Conservation (phyloP, 2,113 vertebrate genomes). For the Forbesichthys papilliferus region DNA sequence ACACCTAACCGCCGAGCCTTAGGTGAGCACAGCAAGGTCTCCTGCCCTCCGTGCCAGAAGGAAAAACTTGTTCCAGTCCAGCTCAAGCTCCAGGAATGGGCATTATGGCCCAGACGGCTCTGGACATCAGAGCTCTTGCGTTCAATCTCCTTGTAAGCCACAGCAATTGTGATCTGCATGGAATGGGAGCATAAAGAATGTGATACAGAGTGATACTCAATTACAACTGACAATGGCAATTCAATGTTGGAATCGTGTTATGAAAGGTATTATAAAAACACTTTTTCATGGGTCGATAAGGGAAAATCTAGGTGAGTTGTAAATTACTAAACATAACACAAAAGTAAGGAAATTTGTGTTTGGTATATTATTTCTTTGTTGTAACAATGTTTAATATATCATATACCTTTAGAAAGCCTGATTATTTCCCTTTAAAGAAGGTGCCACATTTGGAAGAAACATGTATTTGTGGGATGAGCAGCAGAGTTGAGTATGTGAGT, state of each 20-base stretch:
- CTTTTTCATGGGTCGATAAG: no score
- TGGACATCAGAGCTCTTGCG: slow-evolving; percentile 59
- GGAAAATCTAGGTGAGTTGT: no score
- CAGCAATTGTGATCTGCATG: slow-evolving; percentile 68
- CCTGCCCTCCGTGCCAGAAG: slow-evolving; percentile 70
- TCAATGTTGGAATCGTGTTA: not conserved
- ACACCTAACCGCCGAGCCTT: slow-evolving; percentile 70
- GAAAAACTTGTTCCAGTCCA: slow-evolving; percentile 76
- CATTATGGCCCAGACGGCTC: slow-evolving; percentile 76
- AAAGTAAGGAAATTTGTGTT: no score
- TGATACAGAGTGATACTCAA: not conserved
- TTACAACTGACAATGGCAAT: not conserved
- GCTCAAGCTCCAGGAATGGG: slow-evolving; percentile 74
- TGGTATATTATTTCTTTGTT: no score
- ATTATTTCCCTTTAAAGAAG: no score
- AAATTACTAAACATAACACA: no score
- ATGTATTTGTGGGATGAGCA: no score
- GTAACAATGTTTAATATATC: no score
- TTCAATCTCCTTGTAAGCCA: slow-evolving; percentile 70
- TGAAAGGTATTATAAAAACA: no score
- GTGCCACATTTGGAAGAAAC: no score
- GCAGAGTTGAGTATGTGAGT: no score
- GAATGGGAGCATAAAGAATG: not conserved
- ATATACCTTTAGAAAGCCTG: no score
- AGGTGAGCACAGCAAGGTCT: slow-evolving; percentile 59